A percentile compares a stretch with the other conserved stretches of the same genome.
Conservation (phyloP, 2,888 invertebrate genomes). For the Eupithecia abbreviata region DNA sequence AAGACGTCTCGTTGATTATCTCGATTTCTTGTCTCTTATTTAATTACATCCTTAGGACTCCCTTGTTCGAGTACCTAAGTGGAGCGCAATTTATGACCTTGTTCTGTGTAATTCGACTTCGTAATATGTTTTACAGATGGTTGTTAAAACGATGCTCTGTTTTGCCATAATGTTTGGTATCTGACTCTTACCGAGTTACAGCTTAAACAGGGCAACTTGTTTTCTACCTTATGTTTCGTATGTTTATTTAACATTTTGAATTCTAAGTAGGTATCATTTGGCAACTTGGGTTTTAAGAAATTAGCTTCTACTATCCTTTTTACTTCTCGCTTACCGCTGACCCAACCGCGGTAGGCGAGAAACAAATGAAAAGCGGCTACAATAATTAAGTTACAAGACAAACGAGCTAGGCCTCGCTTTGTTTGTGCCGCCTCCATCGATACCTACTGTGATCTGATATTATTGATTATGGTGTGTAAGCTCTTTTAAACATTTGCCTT, state of each 20-base stretch:
- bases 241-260: not conserved
- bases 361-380: not conserved
- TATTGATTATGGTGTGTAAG: not conserved
- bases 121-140: conserved; percentile 6
- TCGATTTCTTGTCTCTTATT: conserved; percentile 32
- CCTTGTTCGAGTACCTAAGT: conserved; percentile 22
- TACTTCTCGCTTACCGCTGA: not conserved
- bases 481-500: not conserved
- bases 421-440: not conserved
- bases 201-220: not conserved
- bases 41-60: conserved; percentile 28
- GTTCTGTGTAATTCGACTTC: conserved; percentile 25
- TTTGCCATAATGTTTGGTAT: conserved; percentile 8
- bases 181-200: not conserved
- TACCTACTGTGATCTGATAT: not conserved
- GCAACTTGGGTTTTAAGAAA: not conserved
- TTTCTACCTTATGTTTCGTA: not conserved
- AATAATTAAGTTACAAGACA: conserved; percentile 6
- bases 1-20: conserved; percentile 29
- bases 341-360: not conserved
- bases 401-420: not conserved
- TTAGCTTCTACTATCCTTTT: not conserved
- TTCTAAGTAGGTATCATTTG: not conserved
- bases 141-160: conserved; percentile 14
- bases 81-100: conserved; percentile 24